These are phyloP conservation scores for Sebastes wilsoni DNA, from an alignment of 2,797 vertebrate genomes.

Conservation along the genomic window DNA sequence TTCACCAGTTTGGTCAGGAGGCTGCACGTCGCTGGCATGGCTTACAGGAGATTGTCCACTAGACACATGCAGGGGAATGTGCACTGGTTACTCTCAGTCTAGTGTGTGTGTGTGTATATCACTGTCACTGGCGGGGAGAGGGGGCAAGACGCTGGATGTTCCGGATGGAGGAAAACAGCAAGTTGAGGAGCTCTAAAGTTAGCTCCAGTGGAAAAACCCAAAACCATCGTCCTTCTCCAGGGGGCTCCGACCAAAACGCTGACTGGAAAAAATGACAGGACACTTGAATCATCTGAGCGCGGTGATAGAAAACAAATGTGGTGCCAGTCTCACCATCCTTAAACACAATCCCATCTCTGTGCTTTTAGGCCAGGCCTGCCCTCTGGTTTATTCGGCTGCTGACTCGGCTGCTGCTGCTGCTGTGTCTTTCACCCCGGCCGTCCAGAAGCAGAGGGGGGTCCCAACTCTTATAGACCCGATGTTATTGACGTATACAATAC, in stretches of 20 bases:
- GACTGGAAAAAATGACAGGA: constrained; percentile 83
- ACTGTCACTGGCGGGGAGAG: constrained; percentile 49
- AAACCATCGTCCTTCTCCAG: constrained; percentile 66
- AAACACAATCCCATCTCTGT: constrained; percentile 68
- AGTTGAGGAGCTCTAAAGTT: constrained; percentile 69
- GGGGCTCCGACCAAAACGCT: constrained; percentile 65
- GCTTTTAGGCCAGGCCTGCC: constrained; percentile 33
- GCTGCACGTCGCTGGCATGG: constrained; percentile 36
- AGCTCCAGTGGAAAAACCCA: constrained; percentile 77
- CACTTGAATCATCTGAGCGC: constrained; percentile 76
- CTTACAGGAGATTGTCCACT: constrained; percentile 35
- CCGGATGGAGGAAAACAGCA: constrained; percentile 53
- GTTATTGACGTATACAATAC: constrained; percentile 77
- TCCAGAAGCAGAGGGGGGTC: constrained; percentile 58
- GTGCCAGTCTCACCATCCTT: constrained; percentile 66
- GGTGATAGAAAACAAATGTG: constrained; percentile 78
- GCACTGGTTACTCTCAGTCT: constrained; percentile 57
- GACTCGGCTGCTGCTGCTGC: constrained; percentile 42
- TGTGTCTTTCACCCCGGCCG: constrained; percentile 46
- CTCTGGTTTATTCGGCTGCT: constrained; percentile 49
- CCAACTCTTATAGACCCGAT: constrained; percentile 52
- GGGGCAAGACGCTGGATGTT: constrained; percentile 51
- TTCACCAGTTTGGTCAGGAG: constrained; percentile 56
- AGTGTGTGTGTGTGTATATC: constrained; percentile 30
- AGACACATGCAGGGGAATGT: constrained; percentile 47